A percentile compares a stretch with the other conserved stretches of the same genome.
These are phyloP conservation scores for Acromyrmex heyeri DNA, from an alignment of 1,140 invertebrate species.

Conservation along the genomic window DNA sequence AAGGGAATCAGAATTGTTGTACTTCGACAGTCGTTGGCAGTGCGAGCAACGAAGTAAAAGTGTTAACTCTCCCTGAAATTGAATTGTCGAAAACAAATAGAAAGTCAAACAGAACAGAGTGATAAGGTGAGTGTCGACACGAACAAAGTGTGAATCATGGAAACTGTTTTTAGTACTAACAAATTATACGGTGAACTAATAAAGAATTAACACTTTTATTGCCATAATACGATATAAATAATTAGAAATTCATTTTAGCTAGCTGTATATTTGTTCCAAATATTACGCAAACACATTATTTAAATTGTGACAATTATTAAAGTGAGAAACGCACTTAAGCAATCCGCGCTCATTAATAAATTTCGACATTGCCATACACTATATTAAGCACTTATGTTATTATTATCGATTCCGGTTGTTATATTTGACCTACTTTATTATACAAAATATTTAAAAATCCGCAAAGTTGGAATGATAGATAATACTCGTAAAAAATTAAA, in stretches of 20 bases:
- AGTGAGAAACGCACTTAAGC: constrained; percentile 7
- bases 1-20: constrained; percentile 6
- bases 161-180: neutral
- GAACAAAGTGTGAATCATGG: neutral
- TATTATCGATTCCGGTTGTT: neutral
- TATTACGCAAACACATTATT: neutral
- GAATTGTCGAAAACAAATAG: neutral
- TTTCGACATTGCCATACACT: constrained; percentile 5
- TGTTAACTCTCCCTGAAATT: neutral
- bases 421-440: neutral
- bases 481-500: neutral
- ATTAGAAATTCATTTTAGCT: neutral
- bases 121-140: constrained; percentile 7
- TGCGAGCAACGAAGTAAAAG: neutral
- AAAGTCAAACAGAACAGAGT: neutral
- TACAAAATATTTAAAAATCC: neutral
- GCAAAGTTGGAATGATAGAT: neutral
- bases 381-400: neutral
- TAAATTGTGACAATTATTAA: neutral
- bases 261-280: neutral
- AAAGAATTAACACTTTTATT: too few species aligned
- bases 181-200: neutral
- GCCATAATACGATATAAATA: too few species aligned
- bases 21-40: constrained; percentile 28
- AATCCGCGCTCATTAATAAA: neutral